Conservation (phyloP, 2,797 vertebrate genomes). For the Vultur gryphus region DNA sequence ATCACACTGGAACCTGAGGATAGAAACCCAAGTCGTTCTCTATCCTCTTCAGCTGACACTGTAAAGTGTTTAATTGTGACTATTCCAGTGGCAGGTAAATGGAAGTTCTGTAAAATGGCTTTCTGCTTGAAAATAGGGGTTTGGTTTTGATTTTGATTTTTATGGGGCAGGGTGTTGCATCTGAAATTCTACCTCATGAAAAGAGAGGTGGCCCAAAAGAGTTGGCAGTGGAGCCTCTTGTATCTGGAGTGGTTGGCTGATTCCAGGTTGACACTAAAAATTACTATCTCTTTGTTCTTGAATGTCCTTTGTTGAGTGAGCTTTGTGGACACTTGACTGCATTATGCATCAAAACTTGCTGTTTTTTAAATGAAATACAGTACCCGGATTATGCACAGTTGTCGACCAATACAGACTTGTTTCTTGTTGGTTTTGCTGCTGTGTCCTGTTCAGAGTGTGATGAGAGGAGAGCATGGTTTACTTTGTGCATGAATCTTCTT, state of each 20-base stretch:
- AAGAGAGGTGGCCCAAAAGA: not conserved
- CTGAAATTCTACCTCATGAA: not conserved
- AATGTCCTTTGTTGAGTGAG: not conserved
- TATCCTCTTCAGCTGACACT: not conserved
- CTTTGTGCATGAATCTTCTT: not conserved
- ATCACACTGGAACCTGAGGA: not conserved
- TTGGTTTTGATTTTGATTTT: not conserved
- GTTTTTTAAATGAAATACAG: not conserved
- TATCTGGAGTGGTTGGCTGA: not conserved
- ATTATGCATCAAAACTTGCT: not conserved
- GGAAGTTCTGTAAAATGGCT: not conserved
- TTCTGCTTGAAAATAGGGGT: not conserved
- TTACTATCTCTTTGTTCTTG: not conserved
- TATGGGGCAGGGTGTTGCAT: fast-evolving
- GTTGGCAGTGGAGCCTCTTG: not conserved
- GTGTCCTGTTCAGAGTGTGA: not conserved
- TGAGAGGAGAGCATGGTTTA: not conserved
- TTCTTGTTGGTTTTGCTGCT: not conserved
- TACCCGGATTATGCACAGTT: fast-evolving
- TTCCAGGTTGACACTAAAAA: not conserved
- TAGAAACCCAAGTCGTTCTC: not conserved
- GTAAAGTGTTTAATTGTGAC: not conserved
- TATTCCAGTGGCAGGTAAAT: not conserved
- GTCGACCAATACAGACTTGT: not conserved
- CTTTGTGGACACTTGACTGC: not conserved